Evolutionary conservation across 1,140 invertebrate genomes (phyloP).

Genomic region (Drosophila sucinea): DNA sequence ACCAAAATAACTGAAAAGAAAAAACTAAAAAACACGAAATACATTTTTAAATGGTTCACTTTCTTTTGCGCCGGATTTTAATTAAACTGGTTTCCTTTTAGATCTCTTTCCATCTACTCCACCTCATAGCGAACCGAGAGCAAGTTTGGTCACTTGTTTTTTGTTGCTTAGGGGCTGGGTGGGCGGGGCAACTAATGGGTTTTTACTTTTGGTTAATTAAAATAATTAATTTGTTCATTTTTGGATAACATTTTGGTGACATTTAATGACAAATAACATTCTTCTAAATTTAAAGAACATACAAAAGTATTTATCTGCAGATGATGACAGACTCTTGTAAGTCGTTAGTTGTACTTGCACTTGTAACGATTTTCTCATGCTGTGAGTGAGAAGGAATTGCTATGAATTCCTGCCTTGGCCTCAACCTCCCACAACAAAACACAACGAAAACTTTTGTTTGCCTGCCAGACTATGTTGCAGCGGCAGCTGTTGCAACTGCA

Average conservation of each 20-base stretch:
- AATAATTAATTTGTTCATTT: not conserved
- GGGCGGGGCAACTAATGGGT: constrained; percentile 34
- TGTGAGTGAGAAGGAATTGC: constrained; percentile 1
- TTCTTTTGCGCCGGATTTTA: constrained; percentile 67
- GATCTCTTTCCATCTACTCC: constrained; percentile 14
- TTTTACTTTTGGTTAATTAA: constrained; percentile 42
- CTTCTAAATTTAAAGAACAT: too few relatives aligned
- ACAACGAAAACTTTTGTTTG: constrained; percentile 1
- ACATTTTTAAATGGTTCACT: constrained; percentile 74
- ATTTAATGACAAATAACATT: too few relatives aligned
- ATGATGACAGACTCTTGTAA: not conserved
- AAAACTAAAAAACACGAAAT: constrained; percentile 32
- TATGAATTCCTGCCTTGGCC: not conserved
- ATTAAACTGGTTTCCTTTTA: constrained; percentile 66
- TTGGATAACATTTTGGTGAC: too few relatives aligned
- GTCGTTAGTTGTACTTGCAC: constrained; percentile 1
- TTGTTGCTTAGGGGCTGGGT: not conserved
- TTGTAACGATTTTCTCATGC: not conserved
- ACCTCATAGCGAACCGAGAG: constrained; percentile 14
- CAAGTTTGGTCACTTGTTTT: constrained; percentile 54
- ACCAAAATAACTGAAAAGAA: constrained; percentile 22
- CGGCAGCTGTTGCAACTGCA: not conserved
- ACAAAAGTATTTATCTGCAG: too few relatives aligned
- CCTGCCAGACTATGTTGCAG: not conserved
- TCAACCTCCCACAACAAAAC: not conserved